phyloP scores from a whole-genome alignment of 2,113 vertebrate genomes.

The Meleagris gallopavo region DNA sequence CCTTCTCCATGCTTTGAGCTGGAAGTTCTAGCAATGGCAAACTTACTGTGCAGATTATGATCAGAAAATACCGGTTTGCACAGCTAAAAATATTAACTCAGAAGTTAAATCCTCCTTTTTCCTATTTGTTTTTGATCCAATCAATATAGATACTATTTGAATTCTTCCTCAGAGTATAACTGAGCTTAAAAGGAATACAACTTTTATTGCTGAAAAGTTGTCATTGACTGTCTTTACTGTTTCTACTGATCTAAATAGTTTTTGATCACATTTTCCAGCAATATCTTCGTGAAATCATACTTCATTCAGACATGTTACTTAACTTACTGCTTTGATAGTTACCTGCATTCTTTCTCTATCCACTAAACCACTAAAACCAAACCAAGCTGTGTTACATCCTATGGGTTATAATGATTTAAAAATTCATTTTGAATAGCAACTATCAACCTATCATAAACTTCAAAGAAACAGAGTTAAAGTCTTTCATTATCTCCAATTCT shows the following conservation, averaged over 20 bases:
- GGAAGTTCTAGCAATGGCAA: not conserved
- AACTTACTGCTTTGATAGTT: not conserved
- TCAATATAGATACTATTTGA: not conserved
- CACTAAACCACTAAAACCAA: constrained; percentile 43
- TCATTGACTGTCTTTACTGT: not conserved
- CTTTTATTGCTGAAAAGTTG: not conserved
- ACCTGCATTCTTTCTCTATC: not conserved
- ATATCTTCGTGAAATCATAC: not conserved
- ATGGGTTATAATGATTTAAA: constrained; percentile 36
- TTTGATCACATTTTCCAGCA: constrained; percentile 13
- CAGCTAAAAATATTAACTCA: constrained; percentile 11
- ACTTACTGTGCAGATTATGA: not conserved
- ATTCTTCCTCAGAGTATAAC: not conserved
- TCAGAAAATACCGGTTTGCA: not conserved
- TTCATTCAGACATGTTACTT: not conserved
- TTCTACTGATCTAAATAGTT: not conserved
- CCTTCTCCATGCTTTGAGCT: not conserved
- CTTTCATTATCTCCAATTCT: constrained; percentile 32
- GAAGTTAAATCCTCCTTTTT: not conserved
- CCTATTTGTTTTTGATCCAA: constrained; percentile 2
- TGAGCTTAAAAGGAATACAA: not conserved
- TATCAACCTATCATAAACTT: constrained; percentile 56
- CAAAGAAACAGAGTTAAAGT: constrained; percentile 41
- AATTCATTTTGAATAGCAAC: constrained; percentile 11
- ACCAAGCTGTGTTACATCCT: not conserved